Evolutionary conservation across 1,140 invertebrate species (phyloP).

Genomic region (Dufourea novaeangliae): DNA sequence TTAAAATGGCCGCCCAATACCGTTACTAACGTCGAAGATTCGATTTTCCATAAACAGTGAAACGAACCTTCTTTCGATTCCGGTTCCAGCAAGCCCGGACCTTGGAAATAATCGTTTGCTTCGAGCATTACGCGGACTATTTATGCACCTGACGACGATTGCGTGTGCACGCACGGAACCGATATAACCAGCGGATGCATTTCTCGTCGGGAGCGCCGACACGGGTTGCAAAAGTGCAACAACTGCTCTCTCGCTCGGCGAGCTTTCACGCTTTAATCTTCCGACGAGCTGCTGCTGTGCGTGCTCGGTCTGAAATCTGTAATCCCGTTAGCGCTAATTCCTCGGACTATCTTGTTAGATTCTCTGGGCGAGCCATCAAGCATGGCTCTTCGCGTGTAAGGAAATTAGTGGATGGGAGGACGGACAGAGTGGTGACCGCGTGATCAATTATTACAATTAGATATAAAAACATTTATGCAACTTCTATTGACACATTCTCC

Average conservation of each 20-base stretch:
- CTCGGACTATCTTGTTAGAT: conserved; percentile 41
- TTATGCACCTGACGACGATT: neutral
- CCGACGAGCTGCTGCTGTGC: neutral
- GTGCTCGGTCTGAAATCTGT: conserved; percentile 31
- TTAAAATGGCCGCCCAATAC: too few species aligned
- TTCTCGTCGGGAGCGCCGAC: neutral
- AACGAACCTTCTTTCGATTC: too few species aligned
- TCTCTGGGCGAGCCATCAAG: conserved; percentile 30
- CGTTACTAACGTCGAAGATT: too few species aligned
- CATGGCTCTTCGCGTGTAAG: conserved; percentile 13
- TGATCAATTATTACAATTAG: too few species aligned
- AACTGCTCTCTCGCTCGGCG: neutral
- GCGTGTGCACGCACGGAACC: neutral
- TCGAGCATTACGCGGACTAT: neutral
- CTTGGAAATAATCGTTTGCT: too few species aligned
- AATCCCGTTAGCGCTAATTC: conserved; percentile 48
- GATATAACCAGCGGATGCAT: neutral
- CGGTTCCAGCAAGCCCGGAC: too few species aligned
- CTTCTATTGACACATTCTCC: too few species aligned
- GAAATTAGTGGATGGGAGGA: conserved; percentile 26
- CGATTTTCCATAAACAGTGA: too few species aligned
- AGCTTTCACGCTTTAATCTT: conserved; percentile 26
- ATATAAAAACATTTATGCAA: too few species aligned
- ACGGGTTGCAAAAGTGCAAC: neutral
- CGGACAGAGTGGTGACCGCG: neutral